phyloP scores from a whole-genome alignment of 1,140 invertebrate species.

The Laupala kohalensis region DNA sequence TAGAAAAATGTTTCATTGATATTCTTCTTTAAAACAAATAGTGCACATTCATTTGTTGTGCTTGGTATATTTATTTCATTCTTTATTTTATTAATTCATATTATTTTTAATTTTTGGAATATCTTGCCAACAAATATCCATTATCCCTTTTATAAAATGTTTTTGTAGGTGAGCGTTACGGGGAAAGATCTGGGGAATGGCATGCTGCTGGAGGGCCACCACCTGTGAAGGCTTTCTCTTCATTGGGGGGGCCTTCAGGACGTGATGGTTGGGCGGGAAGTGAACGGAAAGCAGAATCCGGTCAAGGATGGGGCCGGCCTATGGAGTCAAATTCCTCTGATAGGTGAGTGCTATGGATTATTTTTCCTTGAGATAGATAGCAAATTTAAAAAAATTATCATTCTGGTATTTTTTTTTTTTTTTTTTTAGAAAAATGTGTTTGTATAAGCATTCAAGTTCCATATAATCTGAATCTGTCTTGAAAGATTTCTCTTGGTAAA shows the following conservation, averaged over 20 bases:
- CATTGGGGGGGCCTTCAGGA: slow-evolving; percentile 5
- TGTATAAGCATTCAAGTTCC: too few relatives aligned
- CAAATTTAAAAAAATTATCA: not conserved
- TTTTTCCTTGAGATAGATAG: not conserved
- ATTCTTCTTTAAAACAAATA: too few relatives aligned
- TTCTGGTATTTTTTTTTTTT: not conserved
- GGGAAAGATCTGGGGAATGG: slow-evolving; percentile 15
- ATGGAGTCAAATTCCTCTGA: slow-evolving; percentile 7
- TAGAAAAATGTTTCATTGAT: too few relatives aligned
- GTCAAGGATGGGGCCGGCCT: slow-evolving; percentile 10
- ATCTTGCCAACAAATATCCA: too few relatives aligned
- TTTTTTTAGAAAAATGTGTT: not conserved
- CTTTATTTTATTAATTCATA: too few relatives aligned
- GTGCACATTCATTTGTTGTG: too few relatives aligned
- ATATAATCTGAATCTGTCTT: too few relatives aligned
- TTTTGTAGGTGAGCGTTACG: slow-evolving; percentile 13
- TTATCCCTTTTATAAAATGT: not conserved
- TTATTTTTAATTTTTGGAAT: too few relatives aligned
- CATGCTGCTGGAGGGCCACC: slow-evolving; percentile 12
- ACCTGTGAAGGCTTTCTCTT: slow-evolving; percentile 9
- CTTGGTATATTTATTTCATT: too few relatives aligned
- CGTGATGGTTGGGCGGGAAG: slow-evolving; percentile 5
- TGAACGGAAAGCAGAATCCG: slow-evolving; percentile 6
- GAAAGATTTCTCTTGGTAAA: too few relatives aligned
- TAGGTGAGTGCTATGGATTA: not conserved